Evolutionary conservation across 2,113 vertebrate genomes (phyloP), one percentile per base, ranked within the genome.

Genomic region (Egretta garzetta): DNA sequence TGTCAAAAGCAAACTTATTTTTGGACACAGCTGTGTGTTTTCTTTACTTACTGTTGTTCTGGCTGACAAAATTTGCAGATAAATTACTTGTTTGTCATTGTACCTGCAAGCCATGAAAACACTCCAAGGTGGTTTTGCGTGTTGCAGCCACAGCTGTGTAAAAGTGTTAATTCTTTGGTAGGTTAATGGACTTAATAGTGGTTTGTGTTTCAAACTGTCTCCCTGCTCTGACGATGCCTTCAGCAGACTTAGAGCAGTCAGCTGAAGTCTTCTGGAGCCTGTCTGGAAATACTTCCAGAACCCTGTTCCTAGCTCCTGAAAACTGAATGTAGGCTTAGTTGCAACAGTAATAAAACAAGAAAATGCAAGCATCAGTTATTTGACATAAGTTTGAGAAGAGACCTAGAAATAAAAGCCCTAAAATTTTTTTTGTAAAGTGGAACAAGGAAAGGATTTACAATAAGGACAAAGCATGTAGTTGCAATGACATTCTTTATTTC

Each of bases 401-500:
- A 79, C 22, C 14, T 53, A 28, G 32, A 6, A 50, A 67, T 52
- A 35, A 35, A 26, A 5, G 45, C 3, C 27, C 19, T 56, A 5
- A 41, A 79, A 53, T 53, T 1, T 37, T 73, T 88, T 56, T 43
- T 49, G 28, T 63, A 4, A 59, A 71, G 37, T 74, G 30, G 39
- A 41, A 14, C 17, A 12, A 55, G 60, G 30, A 39, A 71, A 30
- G 19, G 8, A 43, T 80, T 94, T 73, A 32, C 22, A 81, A 5
- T 70, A 79, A 68, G 17, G 35, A 73, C 0, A 3, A 76, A 60
- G 14, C 26, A 16, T 19, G 21, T 58, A 39, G 15, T 70, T 88
- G 74, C 41, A 5, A 39, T 77, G 26, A 56, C 12, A 12, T 89
- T 94, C 66, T 96, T 97, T 95, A 95, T 95, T 96, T 96, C 75